phyloP scores from a whole-genome alignment of 2,797 vertebrate species.

The Amphiprion clarkii region DNA sequence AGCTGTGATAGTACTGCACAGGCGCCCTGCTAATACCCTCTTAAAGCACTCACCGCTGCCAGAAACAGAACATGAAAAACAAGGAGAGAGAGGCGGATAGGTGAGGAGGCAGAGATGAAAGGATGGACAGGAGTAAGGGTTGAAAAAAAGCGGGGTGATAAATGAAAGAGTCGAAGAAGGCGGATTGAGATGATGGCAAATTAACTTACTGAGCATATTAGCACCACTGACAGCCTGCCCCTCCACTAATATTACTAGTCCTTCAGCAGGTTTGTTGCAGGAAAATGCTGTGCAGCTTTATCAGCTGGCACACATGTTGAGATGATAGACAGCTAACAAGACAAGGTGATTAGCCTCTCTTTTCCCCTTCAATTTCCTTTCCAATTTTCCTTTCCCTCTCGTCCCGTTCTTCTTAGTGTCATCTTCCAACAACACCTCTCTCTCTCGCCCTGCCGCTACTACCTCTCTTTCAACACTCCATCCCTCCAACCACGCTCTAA shows the following conservation, averaged over 20 bases:
- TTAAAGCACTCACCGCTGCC: slow-evolving; percentile 67
- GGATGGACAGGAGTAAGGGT: slow-evolving; percentile 25
- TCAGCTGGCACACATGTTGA: slow-evolving; percentile 56
- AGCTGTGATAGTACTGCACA: slow-evolving; percentile 72
- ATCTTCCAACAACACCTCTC: slow-evolving; percentile 45
- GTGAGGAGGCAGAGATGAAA: slow-evolving; percentile 37
- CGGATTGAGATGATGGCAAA: slow-evolving; percentile 18
- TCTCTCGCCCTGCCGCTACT: slow-evolving; percentile 12
- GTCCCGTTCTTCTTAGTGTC: slow-evolving; percentile 22
- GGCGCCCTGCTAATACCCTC: slow-evolving; percentile 73
- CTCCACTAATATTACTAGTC: slow-evolving; percentile 9
- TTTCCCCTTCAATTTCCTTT: slow-evolving; percentile 65
- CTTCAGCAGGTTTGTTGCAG: slow-evolving; percentile 32
- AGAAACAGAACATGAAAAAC: slow-evolving; percentile 36
- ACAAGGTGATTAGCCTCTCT: slow-evolving; percentile 61
- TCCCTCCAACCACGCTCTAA: slow-evolving; percentile 43
- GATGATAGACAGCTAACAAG: slow-evolving; percentile 67
- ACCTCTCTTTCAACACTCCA: slow-evolving; percentile 52
- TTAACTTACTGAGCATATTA: slow-evolving; percentile 28
- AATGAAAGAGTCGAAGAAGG: slow-evolving; percentile 2
- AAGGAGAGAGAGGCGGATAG: slow-evolving; percentile 38
- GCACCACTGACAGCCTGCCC: slow-evolving; percentile 18
- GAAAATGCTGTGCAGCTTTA: slow-evolving; percentile 50
- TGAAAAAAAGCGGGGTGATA: slow-evolving; percentile 24
- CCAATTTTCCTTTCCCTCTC: slow-evolving; percentile 48